Evolutionary conservation across 2,888 invertebrate species (phyloP).

Genomic region (Bruchidius siliquastri): DNA sequence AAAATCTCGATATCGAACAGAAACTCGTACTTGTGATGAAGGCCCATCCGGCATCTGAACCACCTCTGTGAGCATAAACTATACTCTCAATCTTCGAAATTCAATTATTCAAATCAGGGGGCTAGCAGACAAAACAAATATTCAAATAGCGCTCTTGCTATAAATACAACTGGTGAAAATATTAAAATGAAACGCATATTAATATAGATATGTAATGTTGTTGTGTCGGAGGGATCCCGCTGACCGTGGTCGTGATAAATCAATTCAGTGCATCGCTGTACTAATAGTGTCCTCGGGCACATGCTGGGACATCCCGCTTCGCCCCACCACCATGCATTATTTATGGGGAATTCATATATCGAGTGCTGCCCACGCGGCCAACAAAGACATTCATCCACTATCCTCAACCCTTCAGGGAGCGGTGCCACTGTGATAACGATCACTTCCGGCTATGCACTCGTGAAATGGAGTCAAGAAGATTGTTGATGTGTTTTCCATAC

Average conservation of each 20-base stretch:
- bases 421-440: not conserved
- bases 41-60: no score
- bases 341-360: not conserved
- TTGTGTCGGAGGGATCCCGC: constrained; percentile 33
- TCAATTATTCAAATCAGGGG: constrained; percentile 41
- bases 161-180: constrained; percentile 50
- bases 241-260: constrained; percentile 45
- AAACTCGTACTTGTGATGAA: no score
- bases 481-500: no score
- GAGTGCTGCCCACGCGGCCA: not conserved
- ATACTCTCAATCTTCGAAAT: constrained; percentile 40
- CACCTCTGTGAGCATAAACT: constrained; percentile 38
- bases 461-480: not conserved
- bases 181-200: constrained; percentile 48
- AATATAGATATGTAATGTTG: constrained; percentile 45
- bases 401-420: not conserved
- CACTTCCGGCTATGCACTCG: not conserved
- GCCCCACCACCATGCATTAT: not conserved
- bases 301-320: constrained; percentile 29
- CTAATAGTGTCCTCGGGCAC: constrained; percentile 47
- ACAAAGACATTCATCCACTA: not conserved
- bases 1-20: no score
- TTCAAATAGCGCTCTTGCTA: constrained; percentile 40
- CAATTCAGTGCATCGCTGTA: constrained; percentile 47
- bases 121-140: constrained; percentile 42